These are phyloP conservation scores for Pseudorectes ferrugineus DNA, from an alignment of 2,113 vertebrate species.

Conservation along the genomic window DNA sequence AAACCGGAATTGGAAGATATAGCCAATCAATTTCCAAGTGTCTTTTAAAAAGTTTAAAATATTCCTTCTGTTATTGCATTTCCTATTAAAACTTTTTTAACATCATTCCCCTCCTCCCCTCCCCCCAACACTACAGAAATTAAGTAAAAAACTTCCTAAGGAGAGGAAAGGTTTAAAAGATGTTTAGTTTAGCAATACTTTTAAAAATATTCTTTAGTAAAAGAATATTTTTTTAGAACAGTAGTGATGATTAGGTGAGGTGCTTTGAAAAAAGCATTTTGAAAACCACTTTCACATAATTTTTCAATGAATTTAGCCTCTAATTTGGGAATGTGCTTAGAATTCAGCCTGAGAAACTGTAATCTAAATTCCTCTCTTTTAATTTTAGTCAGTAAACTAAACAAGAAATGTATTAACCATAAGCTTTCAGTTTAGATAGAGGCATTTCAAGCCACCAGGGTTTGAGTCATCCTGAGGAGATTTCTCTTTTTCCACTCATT, in stretches of 20 bases:
- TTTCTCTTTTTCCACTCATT: neutral
- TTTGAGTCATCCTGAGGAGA: neutral
- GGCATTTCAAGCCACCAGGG: neutral
- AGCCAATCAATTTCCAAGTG: neutral
- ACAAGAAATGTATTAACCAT: neutral
- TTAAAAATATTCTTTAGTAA: neutral
- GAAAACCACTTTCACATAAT: neutral
- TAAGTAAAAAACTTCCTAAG: neutral
- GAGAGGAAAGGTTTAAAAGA: neutral
- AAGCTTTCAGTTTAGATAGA: neutral
- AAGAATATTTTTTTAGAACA: neutral
- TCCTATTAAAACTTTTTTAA: neutral
- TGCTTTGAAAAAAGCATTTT: neutral
- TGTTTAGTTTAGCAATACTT: neutral
- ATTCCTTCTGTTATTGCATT: neutral
- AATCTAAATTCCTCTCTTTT: neutral
- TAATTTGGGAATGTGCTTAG: neutral
- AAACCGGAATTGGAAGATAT: neutral
- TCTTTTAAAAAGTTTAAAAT: neutral
- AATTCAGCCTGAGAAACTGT: neutral
- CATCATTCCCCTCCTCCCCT: neutral
- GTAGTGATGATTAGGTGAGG: neutral
- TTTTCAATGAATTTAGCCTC: neutral
- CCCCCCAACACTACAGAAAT: neutral
- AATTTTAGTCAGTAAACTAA: neutral